Evolutionary conservation across 2,888 invertebrate species (phyloP).

Genomic region (Acanthococcus lagerstroemiae): DNA sequence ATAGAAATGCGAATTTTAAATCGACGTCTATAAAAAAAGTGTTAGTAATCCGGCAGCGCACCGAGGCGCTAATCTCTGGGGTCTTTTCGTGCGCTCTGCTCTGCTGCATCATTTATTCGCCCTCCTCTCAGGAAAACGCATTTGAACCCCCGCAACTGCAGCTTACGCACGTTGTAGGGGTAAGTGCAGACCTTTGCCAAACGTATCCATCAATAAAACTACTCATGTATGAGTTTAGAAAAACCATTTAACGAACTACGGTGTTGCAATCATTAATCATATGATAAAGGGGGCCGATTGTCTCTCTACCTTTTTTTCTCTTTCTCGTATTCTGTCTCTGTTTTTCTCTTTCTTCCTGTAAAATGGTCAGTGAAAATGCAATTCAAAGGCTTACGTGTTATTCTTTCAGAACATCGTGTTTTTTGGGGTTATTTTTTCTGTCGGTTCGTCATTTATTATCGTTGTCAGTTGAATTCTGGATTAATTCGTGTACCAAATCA

Average conservation of each 20-base stretch:
- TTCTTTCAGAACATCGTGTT: too few relatives aligned
- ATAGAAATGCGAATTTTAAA: too few relatives aligned
- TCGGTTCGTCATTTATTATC: too few relatives aligned
- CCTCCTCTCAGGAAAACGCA: background rate
- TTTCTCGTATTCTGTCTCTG: background rate
- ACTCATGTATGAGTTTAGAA: constrained; percentile 27
- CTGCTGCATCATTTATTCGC: constrained; percentile 1
- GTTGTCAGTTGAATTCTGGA: too few relatives aligned
- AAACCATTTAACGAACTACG: constrained; percentile 26
- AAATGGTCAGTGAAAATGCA: too few relatives aligned
- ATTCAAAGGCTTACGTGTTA: too few relatives aligned
- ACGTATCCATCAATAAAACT: constrained; percentile 27
- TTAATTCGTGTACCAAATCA: too few relatives aligned
- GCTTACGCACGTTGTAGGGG: background rate
- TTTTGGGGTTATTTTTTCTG: too few relatives aligned
- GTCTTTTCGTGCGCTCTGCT: constrained; percentile 4
- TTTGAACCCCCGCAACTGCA: background rate
- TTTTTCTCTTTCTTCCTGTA: background rate
- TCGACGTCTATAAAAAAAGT: too few relatives aligned
- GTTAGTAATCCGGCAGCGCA: too few relatives aligned
- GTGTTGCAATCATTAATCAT: constrained; percentile 23
- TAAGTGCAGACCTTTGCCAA: constrained; percentile 25
- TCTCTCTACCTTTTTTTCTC: constrained; percentile 9
- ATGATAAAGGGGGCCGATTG: constrained; percentile 21
- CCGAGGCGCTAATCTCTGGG: constrained; percentile 18